Conservation (phyloP, 2,888 invertebrate species). For the Anaspis maculata region DNA sequence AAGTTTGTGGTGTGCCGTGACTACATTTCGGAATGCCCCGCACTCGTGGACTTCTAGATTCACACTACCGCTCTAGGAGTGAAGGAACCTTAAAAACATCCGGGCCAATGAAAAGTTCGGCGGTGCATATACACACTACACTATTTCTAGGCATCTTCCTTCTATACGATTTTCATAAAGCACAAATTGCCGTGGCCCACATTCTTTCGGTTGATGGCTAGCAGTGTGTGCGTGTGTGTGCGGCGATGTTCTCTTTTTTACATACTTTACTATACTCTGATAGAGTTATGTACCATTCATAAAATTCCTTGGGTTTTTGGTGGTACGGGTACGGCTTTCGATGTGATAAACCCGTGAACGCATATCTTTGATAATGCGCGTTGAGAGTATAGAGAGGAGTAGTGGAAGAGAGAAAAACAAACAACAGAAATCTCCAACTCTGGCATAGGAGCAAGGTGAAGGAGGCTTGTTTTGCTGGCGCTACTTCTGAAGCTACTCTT, state of each 20-base stretch:
- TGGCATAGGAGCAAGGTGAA: no score
- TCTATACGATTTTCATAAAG: conserved; percentile 27
- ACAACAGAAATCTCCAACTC: no score
- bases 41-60: conserved; percentile 30
- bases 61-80: conserved; percentile 32
- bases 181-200: conserved; percentile 20
- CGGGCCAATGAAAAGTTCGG: conserved; percentile 34
- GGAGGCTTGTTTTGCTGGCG: no score
- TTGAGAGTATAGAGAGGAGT: no score
- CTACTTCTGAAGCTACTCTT: no score
- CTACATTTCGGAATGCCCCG: conserved; percentile 26
- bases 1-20: no score
- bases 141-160: conserved; percentile 19
- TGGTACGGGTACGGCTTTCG: no score
- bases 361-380: no score
- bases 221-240: background rate
- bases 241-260: conserved; percentile 14
- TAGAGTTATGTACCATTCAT: conserved; percentile 35
- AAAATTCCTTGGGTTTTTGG: conserved; percentile 28
- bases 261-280: conserved; percentile 36
- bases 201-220: no score
- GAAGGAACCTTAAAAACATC: conserved; percentile 35
- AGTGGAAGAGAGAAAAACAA: no score
- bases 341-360: no score
- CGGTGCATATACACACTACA: conserved; percentile 13